These are phyloP conservation scores for Pachyrhynchus sulphureomaculatus DNA, from an alignment of 1,140 invertebrate species.

Conservation along the genomic window DNA sequence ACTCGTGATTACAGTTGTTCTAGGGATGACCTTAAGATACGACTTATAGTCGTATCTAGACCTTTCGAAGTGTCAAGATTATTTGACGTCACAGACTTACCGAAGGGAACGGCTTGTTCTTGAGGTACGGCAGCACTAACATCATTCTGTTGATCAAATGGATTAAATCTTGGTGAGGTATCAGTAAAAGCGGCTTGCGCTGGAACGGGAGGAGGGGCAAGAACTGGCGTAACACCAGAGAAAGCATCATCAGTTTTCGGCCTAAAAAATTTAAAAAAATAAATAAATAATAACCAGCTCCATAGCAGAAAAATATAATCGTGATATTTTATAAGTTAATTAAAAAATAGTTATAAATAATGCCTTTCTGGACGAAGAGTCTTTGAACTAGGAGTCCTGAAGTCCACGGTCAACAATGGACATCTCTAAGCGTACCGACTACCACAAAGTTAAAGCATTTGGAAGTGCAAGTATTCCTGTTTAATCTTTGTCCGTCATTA, in stretches of 20 bases:
- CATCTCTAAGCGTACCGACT: too few species aligned
- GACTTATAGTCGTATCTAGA: too few species aligned
- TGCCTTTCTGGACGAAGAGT: too few species aligned
- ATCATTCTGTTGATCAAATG: slow-evolving; percentile 74
- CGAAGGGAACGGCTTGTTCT: slow-evolving; percentile 38
- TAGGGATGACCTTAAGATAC: neutral
- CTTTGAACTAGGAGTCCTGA: too few species aligned
- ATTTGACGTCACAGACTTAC: too few species aligned
- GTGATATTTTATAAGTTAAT: too few species aligned
- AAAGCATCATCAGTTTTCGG: slow-evolving; percentile 56
- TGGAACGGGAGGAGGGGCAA: slow-evolving; percentile 71
- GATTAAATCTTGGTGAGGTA: slow-evolving; percentile 60
- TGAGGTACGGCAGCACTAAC: slow-evolving; percentile 51
- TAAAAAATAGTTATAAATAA: too few species aligned
- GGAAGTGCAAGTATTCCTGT: too few species aligned
- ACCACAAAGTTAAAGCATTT: too few species aligned
- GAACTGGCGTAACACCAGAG: slow-evolving; percentile 61
- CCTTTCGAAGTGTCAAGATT: too few species aligned
- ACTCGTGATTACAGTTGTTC: neutral
- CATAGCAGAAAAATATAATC: neutral
- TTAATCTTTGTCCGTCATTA: too few species aligned
- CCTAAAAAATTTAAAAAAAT: slow-evolving; percentile 49
- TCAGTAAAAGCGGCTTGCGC: slow-evolving; percentile 57
- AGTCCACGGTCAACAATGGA: too few species aligned
- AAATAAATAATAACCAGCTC: neutral